A percentile compares a stretch with the other conserved stretches of the same genome.
phyloP scores from a whole-genome alignment of 2,797 vertebrate species.

The Aeoliscus strigatus region DNA sequence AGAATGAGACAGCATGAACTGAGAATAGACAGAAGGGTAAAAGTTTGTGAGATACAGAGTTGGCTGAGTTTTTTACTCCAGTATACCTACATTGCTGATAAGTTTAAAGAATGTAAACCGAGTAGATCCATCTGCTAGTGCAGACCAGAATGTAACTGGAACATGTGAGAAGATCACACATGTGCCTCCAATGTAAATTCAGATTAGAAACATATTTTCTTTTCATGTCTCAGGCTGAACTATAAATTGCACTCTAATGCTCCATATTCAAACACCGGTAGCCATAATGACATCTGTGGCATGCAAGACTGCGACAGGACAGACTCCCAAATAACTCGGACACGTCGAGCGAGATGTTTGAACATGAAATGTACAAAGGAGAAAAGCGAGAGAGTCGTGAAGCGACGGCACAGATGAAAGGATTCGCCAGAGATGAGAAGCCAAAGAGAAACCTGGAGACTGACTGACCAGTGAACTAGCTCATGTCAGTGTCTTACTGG shows the following conservation, averaged over 20 bases:
- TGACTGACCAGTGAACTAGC: constrained; percentile 66
- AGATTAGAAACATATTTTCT: too few relatives aligned
- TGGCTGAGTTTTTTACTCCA: background rate
- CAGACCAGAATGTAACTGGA: too few relatives aligned
- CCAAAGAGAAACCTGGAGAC: constrained; percentile 55
- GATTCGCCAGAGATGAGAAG: constrained; percentile 58
- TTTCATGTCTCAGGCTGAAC: too few relatives aligned
- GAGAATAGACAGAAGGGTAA: too few relatives aligned
- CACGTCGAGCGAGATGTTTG: constrained; percentile 37
- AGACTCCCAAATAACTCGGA: constrained; percentile 32
- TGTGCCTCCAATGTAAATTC: too few relatives aligned
- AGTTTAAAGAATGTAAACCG: too few relatives aligned
- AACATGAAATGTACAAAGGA: constrained; percentile 21
- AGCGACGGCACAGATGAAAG: constrained; percentile 42
- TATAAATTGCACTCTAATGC: too few relatives aligned
- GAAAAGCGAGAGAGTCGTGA: constrained; percentile 22
- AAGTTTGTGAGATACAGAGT: background rate
- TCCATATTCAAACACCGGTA: constrained; percentile 8
- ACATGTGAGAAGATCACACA: too few relatives aligned
- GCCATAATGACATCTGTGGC: constrained; percentile 8
- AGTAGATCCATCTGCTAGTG: too few relatives aligned
- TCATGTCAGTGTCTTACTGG: constrained; percentile 51
- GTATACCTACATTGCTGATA: background rate
- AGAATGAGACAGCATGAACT: too few relatives aligned
- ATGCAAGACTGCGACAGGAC: constrained; percentile 22